Evolutionary conservation across 2,113 vertebrate genomes (phyloP), one percentile per base, ranked within the genome.

Genomic region (Genyomyrus donnyi): DNA sequence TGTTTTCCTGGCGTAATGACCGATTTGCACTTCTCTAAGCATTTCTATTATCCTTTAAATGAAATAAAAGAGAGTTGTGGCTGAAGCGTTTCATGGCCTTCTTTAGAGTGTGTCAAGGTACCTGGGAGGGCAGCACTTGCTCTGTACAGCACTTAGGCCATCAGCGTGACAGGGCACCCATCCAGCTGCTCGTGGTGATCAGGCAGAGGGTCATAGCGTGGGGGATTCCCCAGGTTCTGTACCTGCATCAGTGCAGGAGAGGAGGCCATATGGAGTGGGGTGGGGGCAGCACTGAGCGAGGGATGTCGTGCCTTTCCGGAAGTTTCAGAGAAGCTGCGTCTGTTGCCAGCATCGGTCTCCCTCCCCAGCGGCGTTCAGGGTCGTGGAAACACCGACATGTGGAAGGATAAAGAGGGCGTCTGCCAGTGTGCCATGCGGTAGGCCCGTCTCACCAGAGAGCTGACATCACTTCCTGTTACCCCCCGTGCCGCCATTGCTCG

Each of bases 11-110:
- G 91, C 94, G 93, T 92, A 92, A 93, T 56, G 90, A 93, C 93
- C 92, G 93, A 93, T 95, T 97, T 97, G 97, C 98, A 98, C 97
- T 97, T 96, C 93, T 93, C 88, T 89, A 91, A 94, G 94, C 93
- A 95, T 96, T 96, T 96, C 94, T 96, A 94, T 94, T 94, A 94
- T 94, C 93, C 93, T 95, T 94, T 90, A 88, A 94, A 92, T 93
- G 70, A 91, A 92, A 92, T 91, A 90, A 92, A 89, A 91, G 49
- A 17, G n/a, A 88, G 91, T 93, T 80, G 91, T 89, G 88, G 89
- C 48, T 93, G 86, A 92, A 89, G 56, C 70, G 31, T 89, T 90
- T 93, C 91, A 86, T 62, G 3, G 87, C 91, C 92, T 95, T 93
- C 91, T 91, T 95, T 90, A 92, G 92, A 90, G 93, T 93, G 93